Evolutionary conservation across 2,888 invertebrate species (phyloP), one percentile per base, ranked within the genome.

Genomic region (Apodemia zela): DNA sequence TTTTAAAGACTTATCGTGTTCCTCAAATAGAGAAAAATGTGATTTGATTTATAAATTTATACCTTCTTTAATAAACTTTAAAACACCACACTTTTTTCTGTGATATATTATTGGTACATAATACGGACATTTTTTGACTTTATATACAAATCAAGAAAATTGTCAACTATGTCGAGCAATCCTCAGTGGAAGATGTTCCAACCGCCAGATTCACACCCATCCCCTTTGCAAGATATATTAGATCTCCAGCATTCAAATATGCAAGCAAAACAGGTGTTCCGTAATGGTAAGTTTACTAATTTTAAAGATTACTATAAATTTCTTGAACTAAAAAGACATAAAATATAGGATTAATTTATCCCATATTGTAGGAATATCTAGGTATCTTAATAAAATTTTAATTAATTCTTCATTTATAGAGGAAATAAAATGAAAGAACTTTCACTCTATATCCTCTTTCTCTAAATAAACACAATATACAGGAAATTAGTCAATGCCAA

Each of bases 121-220:
- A 77, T 73, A 79, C 79, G 82, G 81, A 79, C 58, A 76, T 76
- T 85, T 88, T 87, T 88, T 74, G 80, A 87, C 74, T 70, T 21
- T 77, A 74, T 87, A 92, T 92, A 92, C 84, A 91, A 88, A 76
- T 82, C 87, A 87, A 81, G 78, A 71, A 73, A 69, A 74, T 75
- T 73, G 71, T 75, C 83, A 80, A 82, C 86, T 85, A 95, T 96
- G 96, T 95, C 95, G 90, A 95, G 93, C 91, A 95, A 96, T 95
- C 94, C 95, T 95, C 96, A 96, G 95, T 96, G 96, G 96, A 96
- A 95, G 93, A 94, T 94, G 91, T 96, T 96, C 95, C 96, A 97
- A 95, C 96, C 97, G 96, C 96, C 96, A 93, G 94, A 94, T 93
- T 94, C 95, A 93, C 95, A 95, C 92, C 94, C 95, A 84, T 95